phyloP scores from a whole-genome alignment of 2,113 vertebrate genomes.

The Tyrannus savana region DNA sequence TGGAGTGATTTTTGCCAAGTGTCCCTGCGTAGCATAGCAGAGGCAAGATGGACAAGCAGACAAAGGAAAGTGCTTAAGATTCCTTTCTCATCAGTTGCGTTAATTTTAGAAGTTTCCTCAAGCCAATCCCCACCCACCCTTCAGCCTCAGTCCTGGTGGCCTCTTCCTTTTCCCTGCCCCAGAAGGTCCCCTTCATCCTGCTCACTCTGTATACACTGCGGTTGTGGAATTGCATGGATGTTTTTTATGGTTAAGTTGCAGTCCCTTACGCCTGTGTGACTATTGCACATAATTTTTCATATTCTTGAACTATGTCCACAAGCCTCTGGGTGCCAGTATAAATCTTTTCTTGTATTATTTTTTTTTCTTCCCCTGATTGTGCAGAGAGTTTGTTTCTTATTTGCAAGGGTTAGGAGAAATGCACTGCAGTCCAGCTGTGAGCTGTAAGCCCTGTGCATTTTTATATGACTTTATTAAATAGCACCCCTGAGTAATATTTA shows the following conservation, averaged over 20 bases:
- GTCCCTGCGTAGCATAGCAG: not conserved
- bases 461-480: conserved; percentile 36
- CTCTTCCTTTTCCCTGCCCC: not conserved
- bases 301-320: conserved; percentile 21
- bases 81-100: not conserved
- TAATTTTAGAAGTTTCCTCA: not conserved
- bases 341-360: not conserved
- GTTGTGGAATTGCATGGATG: not conserved
- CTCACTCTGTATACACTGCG: not conserved
- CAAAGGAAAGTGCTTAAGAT: not conserved
- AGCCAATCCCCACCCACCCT: not conserved
- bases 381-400: conserved; percentile 24
- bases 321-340: conserved; percentile 2
- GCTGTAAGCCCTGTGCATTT: conserved; percentile 3
- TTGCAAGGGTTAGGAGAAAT: conserved; percentile 23
- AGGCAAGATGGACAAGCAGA: not conserved
- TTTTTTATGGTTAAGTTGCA: not conserved
- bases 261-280: conserved; percentile 8
- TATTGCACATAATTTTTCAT: conserved; percentile 45
- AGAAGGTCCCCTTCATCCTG: not conserved
- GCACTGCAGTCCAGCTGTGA: conserved; percentile 20
- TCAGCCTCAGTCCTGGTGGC: not conserved
- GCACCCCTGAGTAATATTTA: not conserved
- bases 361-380: not conserved
- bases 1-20: not conserved